Base-by-base conservation (phyloP, 1,140 invertebrate genomes). In the Orius insidiosus region DNA sequence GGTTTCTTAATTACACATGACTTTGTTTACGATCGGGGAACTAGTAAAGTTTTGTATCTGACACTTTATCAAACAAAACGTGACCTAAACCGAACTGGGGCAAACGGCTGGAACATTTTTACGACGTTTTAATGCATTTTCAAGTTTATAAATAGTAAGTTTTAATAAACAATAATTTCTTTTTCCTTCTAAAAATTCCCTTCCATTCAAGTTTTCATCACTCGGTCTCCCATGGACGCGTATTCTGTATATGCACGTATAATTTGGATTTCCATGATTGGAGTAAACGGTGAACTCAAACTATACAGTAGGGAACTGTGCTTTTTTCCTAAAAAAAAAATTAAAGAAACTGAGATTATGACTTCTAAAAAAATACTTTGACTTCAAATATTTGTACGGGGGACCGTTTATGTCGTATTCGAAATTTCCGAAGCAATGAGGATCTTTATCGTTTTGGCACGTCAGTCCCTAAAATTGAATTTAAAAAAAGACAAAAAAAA, bases 161-260 rank as follows among this genome's bases (percentile, higher is more conserved):
- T 24, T 24, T 24, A n/a, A n/a, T n/a, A n/a, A n/a, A n/a, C 24
- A 24, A 24, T 24, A 24, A 24, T 24, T 4, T 4, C 3, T 24
- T 24, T 24, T 24, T 24, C 7, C 24, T 24, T 24, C 24, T 24
- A 24, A 24, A 24, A 24, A 4, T 24, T 24, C 7, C 3, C 24
- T 24, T 24, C 3, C 24, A 7, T 24, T 24, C 7, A 36, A 11
- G 9, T 3, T 40, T 18, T 40, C 38, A 13, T 40, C 18, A 10
- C 18, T 18, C 13, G 43, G 45, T 6, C 49, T 58, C 24, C 65
- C 65, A 50, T 67, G 65, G 9, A 67, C 53, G 13, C 64, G 59
- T 43, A 68, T 56, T 59, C 70, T 64, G 50, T 72, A 72, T 15
- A 72, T 56, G 52, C 70, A 72, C 0, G 70, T 72, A 42, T 65